Evolutionary conservation across 2,797 vertebrate species (phyloP).

Genomic region (Pseudochirops cupreus): DNA sequence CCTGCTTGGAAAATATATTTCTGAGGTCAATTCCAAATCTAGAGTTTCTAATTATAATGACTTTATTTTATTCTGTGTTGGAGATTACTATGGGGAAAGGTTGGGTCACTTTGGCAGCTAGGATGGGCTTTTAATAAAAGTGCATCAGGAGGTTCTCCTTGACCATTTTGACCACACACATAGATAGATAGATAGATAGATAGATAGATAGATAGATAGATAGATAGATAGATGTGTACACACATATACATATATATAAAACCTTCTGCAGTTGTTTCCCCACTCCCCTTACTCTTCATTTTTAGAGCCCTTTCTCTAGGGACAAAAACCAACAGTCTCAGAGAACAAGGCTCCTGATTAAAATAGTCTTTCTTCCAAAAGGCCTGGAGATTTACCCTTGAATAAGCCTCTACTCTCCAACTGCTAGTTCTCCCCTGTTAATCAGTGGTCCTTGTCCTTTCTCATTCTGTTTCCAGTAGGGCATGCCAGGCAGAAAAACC

Average conservation of each 20-base stretch:
- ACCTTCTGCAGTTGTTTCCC: neutral
- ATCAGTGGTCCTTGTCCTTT: slow-evolving; percentile 74
- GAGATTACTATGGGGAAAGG: slow-evolving; percentile 3
- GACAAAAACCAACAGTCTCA: neutral
- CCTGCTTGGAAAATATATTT: slow-evolving; percentile 20
- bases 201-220: too few species aligned
- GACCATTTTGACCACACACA: neutral
- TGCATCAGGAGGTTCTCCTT: slow-evolving; percentile 28
- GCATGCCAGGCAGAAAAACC: slow-evolving; percentile 78
- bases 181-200: too few species aligned
- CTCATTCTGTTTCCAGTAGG: slow-evolving; percentile 76
- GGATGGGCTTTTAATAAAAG: slow-evolving; percentile 46
- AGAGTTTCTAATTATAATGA: slow-evolving; percentile 58
- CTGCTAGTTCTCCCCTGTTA: slow-evolving; percentile 69
- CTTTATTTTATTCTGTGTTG: slow-evolving; percentile 59
- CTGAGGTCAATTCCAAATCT: slow-evolving; percentile 53
- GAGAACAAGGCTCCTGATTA: slow-evolving; percentile 73
- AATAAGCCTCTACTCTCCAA: slow-evolving; percentile 67
- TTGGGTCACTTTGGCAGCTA: slow-evolving; percentile 41
- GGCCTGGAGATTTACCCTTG: slow-evolving; percentile 69
- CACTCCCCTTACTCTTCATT: neutral
- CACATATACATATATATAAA: neutral
- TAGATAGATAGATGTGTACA: too few species aligned
- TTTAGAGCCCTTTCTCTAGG: neutral
- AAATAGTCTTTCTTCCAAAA: slow-evolving; percentile 80